Conservation (phyloP, 2,113 vertebrate genomes). For the Rutilus rutilus region DNA sequence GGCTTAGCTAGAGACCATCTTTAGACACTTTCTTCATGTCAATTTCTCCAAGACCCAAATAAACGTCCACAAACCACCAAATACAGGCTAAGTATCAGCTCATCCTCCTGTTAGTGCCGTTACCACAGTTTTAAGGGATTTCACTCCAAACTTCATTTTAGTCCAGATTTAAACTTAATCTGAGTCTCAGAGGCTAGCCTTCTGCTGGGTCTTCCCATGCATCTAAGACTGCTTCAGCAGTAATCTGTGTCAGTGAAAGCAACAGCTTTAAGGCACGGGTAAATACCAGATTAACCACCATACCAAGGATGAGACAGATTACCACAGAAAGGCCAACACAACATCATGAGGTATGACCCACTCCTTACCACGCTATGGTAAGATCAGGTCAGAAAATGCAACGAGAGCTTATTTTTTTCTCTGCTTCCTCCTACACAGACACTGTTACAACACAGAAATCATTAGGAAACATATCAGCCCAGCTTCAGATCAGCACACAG, state of each 20-base stretch:
- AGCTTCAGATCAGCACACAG: not conserved
- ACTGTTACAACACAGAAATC: not conserved
- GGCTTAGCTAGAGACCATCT: not conserved
- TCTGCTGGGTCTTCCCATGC: not conserved
- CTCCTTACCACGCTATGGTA: not conserved
- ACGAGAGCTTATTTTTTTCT: not conserved
- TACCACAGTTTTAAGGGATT: not conserved
- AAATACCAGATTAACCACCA: constrained; percentile 53
- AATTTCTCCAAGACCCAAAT: not conserved
- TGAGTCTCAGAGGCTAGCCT: not conserved
- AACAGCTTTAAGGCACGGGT: constrained; percentile 36
- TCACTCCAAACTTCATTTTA: not conserved
- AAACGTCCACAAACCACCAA: not conserved
- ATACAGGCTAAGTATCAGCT: not conserved
- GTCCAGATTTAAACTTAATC: constrained; percentile 19
- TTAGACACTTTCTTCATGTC: not conserved
- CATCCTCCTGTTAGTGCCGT: not conserved
- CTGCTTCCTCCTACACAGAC: constrained; percentile 3
- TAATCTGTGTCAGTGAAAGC: constrained; percentile 56
- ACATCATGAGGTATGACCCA: not conserved
- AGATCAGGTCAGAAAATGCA: not conserved
- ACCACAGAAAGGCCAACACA: not conserved
- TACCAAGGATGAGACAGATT: constrained; percentile 15
- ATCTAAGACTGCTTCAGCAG: constrained; percentile 12
- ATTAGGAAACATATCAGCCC: not conserved